Conservation (phyloP, 2,113 vertebrate genomes). For the Cebidichthys violaceus region DNA sequence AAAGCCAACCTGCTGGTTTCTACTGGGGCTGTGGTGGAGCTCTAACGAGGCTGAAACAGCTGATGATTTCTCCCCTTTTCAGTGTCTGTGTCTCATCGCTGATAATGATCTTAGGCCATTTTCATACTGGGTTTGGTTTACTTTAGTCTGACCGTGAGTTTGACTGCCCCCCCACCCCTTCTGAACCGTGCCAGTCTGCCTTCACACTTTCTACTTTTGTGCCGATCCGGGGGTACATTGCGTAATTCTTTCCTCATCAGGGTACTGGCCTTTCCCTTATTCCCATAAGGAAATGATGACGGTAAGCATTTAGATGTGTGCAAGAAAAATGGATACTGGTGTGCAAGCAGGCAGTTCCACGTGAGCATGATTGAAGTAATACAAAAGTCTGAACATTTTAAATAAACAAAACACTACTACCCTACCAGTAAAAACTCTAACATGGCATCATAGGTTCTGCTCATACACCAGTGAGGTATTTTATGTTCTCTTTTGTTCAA, state of each 20-base stretch:
- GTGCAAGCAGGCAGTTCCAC: background rate
- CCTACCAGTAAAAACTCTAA: background rate
- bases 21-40: conserved; percentile 66
- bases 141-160: conserved; percentile 16
- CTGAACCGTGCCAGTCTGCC: conserved; percentile 11
- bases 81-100: conserved; percentile 54
- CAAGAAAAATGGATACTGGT: background rate
- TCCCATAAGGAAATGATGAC: background rate
- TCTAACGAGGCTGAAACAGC: conserved; percentile 52
- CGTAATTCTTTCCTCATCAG: background rate
- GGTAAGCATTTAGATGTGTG: background rate
- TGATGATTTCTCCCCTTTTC: conserved; percentile 51
- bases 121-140: conserved; percentile 64
- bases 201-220: conserved; percentile 21
- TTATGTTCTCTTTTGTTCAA: background rate
- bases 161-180: background rate
- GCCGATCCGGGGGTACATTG: background rate
- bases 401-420: background rate
- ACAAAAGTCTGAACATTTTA: background rate
- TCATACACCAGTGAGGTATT: conserved; percentile 1
- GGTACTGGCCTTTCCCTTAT: background rate
- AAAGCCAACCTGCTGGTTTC: conserved; percentile 73
- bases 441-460: background rate
- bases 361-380: background rate
- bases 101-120: conserved; percentile 58